Base-by-base conservation (phyloP, 2,797 vertebrate species). In the Peromyscus attwateri region DNA sequence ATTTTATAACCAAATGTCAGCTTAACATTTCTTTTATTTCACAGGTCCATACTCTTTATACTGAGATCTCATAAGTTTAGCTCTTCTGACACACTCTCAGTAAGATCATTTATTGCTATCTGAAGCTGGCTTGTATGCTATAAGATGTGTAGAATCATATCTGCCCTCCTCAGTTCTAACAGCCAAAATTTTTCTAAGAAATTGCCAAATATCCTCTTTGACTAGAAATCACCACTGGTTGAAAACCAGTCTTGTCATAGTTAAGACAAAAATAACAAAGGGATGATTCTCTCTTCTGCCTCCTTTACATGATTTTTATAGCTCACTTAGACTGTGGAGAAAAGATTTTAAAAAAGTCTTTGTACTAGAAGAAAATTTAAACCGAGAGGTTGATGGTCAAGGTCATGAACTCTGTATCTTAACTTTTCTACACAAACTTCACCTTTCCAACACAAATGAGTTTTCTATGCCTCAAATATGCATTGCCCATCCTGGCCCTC, bases 261-360 rank as follows among this genome's bases (percentile, higher is more conserved):
- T 79, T 88, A 77, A 91, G 92, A 89, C 40, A 96, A 95, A 89
- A 89, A n/a, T 64, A 83, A 66, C 84, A 89, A 89, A 23, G 12
- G 62, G n/a, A 76, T 49, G 31, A 37, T 52, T 77, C 12, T 76
- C 10, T 92, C 75, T 57, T 46, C 34, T 12, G 25, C 60, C 43
- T 85, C 55, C 70, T 52, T 87, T 37, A 70, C 34, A 27, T 87
- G 46, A 52, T 25, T 25, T 87, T n/a, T 70, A 52, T 27, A 70
- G 21, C 64, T 70, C 21, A 52, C 31, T n/a, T 52, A 85, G 43
- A 85, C 79, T 62, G 75, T 29, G 49, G 31, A 94, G 31, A 40
- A 95, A 60, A 37, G 23, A 2, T 40, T n/a, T 52, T 3, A 13
- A 52, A 49, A 1, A 7, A 40, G 55, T n/a, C 5, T 93, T 57